Evolutionary conservation across 2,797 vertebrate species (phyloP), one percentile per base, ranked within the genome.

Genomic region (Vireo griseus): DNA sequence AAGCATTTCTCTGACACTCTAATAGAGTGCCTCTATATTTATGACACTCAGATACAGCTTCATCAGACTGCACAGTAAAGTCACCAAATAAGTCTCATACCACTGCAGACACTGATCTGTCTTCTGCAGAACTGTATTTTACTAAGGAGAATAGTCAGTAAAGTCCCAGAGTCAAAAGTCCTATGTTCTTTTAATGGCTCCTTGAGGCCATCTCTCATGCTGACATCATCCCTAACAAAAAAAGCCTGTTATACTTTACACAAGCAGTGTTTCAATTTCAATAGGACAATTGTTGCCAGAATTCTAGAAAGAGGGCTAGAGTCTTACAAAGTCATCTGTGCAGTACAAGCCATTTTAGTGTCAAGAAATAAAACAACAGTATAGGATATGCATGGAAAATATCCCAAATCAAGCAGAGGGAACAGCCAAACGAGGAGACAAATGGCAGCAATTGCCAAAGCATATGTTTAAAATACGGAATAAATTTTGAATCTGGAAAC

Each of bases 201-300:
- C 97, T 97, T 89, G 88, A 97, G 97, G 97, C 97, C 77, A 97
- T 97, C 89, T 95, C 83, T 96, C 75, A 76, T 63, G 82, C 92
- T 98, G 97, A 98, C 96, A 96, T 98, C 98, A 98, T 93, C 76
- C 74, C 94, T 86, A 95, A 96, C 92, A 97, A 97, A 98, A 95
- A 97, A 97, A 96, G 94, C 7, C 94, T 96, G 96, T 98, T 98
- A 97, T 92, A 72, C 73, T 97, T 95, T 81, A 91, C 61, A 96
- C 77, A 92, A 28, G 95, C 85, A 90, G 75, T 4, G 29, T 17
- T 94, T 92, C 95, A 92, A 79, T 96, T 97, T 92, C 95, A 96
- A 87, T 77, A 96, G 92, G 75, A 88, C 71, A 94, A 85, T 92
- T 94, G 95, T 80, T 95, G 87, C 79, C 95, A 94, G 88, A 95